Conservation (phyloP, 1,140 invertebrate genomes). For the Apocrypta bakeri region DNA sequence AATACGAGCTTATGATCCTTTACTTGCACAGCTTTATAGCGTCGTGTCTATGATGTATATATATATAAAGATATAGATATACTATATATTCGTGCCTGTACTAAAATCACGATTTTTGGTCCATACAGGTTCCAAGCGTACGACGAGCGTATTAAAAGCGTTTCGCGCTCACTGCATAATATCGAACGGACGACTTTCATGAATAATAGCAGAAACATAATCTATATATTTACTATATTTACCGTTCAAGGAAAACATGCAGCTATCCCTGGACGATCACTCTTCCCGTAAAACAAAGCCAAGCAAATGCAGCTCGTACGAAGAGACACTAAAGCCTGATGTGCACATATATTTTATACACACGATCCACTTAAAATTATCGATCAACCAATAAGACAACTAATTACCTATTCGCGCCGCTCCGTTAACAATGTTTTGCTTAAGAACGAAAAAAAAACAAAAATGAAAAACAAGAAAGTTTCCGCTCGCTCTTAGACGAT, state of each 20-base stretch:
- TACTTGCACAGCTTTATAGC: too few relatives aligned
- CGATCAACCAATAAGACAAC: background rate
- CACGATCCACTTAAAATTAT: background rate
- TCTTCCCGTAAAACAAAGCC: background rate
- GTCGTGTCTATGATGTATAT: too few relatives aligned
- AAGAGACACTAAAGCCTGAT: too few relatives aligned
- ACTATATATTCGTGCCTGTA: too few relatives aligned
- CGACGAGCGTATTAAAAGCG: too few relatives aligned
- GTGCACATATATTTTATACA: background rate
- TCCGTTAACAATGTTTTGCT: background rate
- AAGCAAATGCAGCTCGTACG: background rate
- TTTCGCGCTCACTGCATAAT: too few relatives aligned
- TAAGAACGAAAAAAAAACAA: background rate
- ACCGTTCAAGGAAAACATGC: background rate
- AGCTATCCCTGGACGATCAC: background rate
- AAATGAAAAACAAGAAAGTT: too few relatives aligned
- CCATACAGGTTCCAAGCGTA: too few relatives aligned
- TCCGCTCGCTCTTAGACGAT: background rate
- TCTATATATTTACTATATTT: background rate
- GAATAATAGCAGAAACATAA: background rate
- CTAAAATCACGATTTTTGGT: too few relatives aligned
- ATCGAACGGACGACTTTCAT: too few relatives aligned
- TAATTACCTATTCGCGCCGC: background rate
- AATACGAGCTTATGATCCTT: too few relatives aligned
- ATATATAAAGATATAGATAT: too few relatives aligned